Evolutionary conservation across 2,797 vertebrate genomes (phyloP), one percentile per base, ranked within the genome.

Genomic region (Hozukius guyotensis): DNA sequence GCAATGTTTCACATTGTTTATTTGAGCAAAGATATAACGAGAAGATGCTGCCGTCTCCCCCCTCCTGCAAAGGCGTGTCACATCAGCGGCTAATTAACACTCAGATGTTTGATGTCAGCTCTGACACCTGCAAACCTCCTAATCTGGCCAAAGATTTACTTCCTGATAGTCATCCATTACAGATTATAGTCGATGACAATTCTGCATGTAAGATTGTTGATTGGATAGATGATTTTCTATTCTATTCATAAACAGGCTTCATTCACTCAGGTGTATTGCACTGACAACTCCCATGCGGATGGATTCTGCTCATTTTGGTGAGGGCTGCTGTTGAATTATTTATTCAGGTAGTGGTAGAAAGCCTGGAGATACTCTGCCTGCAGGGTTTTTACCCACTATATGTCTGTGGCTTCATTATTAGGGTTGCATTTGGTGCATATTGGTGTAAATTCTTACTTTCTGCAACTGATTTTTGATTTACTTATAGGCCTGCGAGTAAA

Each of bases 271-370:
- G 34, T 67, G 55, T 59, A 16, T 13, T 68, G 25, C 46, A 4
- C 29, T 63, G 55, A 76, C 22, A 49, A 32, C 59, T 14, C 12
- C 69, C 52, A 16, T 11, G 56, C 60, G 27, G 73, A 68, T 20
- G 55, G 38, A 52, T 56, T 76, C 63, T 60, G 49, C 20, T 72
- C 52, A 67, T 76, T 67, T 59, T 70, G 13, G 27, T 24, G 52
- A 38, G 46, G 32, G 67, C 65, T 67, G 57, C 72, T 66, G 70
- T 64, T 70, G 22, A 77, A 84, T 78, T 63, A 82, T 82, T 87
- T 60, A 78, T 77, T 24, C 5, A 73, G 62, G 46, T 49, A 49
- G 16, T 49, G 46, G 46, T 49, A 49, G 18, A 68, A 79, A 5
- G 4, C 63, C 68, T 53, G 12, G 53, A 55, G 49, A 75, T 8